These are phyloP conservation scores for Myotis daubentonii DNA, from an alignment of 2,797 vertebrate species.

Conservation along the genomic window DNA sequence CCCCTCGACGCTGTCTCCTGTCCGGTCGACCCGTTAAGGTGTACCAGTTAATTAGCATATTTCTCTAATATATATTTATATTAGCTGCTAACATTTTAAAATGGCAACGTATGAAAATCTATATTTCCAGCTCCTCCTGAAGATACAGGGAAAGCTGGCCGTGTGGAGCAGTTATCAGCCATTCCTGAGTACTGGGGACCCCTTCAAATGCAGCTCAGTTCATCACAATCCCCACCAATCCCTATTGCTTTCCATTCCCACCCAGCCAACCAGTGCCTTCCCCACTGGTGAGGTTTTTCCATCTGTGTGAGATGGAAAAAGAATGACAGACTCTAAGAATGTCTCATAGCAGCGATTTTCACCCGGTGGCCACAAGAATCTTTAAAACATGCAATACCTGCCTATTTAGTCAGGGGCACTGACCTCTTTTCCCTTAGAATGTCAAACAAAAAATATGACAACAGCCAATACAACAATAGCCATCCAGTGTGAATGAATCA, in stretches of 20 bases:
- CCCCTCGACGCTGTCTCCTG: no score
- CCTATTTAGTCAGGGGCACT: background rate
- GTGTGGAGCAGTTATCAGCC: background rate
- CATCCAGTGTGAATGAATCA: background rate
- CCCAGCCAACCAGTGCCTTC: background rate
- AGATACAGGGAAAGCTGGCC: background rate
- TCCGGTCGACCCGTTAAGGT: no score
- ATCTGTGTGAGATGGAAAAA: no score
- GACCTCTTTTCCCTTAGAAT: background rate
- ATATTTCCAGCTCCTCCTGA: background rate
- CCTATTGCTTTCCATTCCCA: background rate
- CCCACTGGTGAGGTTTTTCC: background rate
- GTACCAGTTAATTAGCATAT: no score
- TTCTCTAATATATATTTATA: no score
- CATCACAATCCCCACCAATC: background rate
- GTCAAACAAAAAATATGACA: background rate
- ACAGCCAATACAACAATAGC: background rate
- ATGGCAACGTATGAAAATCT: background rate
- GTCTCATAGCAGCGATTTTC: background rate
- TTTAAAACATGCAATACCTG: background rate
- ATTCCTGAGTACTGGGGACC: background rate
- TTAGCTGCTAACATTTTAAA: background rate
- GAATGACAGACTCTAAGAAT: background rate
- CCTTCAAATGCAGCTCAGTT: background rate
- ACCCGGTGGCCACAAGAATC: background rate